These are phyloP conservation scores for Allacma fusca DNA, from an alignment of 2,888 invertebrate species.

Conservation along the genomic window DNA sequence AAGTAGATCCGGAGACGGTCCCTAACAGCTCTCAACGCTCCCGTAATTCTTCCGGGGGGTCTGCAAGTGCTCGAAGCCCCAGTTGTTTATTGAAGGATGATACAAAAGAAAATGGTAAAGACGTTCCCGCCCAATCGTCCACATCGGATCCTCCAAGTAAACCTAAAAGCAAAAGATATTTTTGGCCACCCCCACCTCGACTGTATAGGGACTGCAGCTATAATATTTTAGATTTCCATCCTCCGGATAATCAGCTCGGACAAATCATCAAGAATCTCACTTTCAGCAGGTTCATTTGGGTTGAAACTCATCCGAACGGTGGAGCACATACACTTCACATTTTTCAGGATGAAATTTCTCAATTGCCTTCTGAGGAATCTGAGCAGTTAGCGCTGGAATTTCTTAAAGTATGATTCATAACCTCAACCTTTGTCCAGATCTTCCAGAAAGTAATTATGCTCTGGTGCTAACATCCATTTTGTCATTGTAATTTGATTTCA, in stretches of 20 bases:
- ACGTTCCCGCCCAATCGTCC: background rate
- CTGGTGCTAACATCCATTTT: too few relatives aligned
- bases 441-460: too few relatives aligned
- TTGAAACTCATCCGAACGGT: conserved; percentile 94
- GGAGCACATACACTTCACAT: conserved; percentile 90
- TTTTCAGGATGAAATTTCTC: conserved; percentile 88
- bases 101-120: background rate
- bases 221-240: conserved; percentile 30
- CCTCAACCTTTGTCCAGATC: too few relatives aligned
- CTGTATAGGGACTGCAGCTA: conserved; percentile 27
- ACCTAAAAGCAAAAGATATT: background rate
- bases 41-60: background rate
- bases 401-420: conserved; percentile 72
- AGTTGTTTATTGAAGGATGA: background rate
- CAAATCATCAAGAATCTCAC: conserved; percentile 68
- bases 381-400: conserved; percentile 85
- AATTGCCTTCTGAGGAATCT: conserved; percentile 70
- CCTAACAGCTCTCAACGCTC: background rate
- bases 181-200: conserved; percentile 18
- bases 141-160: background rate
- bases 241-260: conserved; percentile 47
- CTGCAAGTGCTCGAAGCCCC: background rate
- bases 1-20: too few relatives aligned
- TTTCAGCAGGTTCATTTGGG: conserved; percentile 78
- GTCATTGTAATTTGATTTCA: conserved; percentile 34